A percentile compares a stretch with the other conserved stretches of the same genome.
Evolutionary conservation across 2,888 invertebrate species (phyloP).

Genomic region (Orthonychiurus folsomi): DNA sequence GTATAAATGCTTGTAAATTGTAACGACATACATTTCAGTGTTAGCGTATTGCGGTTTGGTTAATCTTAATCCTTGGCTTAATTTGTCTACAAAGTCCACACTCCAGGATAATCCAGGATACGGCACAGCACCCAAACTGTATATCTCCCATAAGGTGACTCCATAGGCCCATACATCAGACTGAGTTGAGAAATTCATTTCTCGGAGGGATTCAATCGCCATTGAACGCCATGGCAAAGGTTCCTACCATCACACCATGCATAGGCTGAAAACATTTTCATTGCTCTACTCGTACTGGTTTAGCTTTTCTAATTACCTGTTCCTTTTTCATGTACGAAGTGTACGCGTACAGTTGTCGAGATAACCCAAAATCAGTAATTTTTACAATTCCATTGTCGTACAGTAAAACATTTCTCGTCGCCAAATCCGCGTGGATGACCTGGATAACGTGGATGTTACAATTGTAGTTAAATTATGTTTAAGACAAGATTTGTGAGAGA

Average conservation of each 20-base stretch:
- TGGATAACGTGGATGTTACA: too few species aligned
- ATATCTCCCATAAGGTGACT: slow-evolving; percentile 10
- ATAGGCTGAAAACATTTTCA: neutral
- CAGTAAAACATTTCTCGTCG: slow-evolving; percentile 7
- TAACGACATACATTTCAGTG: slow-evolving; percentile 3
- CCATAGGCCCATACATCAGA: slow-evolving; percentile 11
- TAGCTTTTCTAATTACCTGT: neutral
- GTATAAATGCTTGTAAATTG: neutral
- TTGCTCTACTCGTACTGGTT: neutral
- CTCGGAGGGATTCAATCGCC: slow-evolving; percentile 10
- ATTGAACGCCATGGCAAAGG: slow-evolving; percentile 11
- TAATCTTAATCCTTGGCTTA: slow-evolving; percentile 3
- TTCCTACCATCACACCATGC: neutral
- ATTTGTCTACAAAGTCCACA: slow-evolving; percentile 10
- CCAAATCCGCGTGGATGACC: slow-evolving; percentile 12
- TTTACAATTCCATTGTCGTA: slow-evolving; percentile 12
- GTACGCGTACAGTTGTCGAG: slow-evolving; percentile 12
- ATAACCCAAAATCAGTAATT: slow-evolving; percentile 12
- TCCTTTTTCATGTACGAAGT: slow-evolving; percentile 12
- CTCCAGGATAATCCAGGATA: slow-evolving; percentile 9
- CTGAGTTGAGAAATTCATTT: slow-evolving; percentile 14
- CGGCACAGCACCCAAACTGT: slow-evolving; percentile 8
- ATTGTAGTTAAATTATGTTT: neutral
- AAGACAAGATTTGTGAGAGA: neutral
- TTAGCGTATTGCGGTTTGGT: slow-evolving; percentile 4